phyloP scores from a whole-genome alignment of 2,113 vertebrate species.

The Dermatemys mawii region DNA sequence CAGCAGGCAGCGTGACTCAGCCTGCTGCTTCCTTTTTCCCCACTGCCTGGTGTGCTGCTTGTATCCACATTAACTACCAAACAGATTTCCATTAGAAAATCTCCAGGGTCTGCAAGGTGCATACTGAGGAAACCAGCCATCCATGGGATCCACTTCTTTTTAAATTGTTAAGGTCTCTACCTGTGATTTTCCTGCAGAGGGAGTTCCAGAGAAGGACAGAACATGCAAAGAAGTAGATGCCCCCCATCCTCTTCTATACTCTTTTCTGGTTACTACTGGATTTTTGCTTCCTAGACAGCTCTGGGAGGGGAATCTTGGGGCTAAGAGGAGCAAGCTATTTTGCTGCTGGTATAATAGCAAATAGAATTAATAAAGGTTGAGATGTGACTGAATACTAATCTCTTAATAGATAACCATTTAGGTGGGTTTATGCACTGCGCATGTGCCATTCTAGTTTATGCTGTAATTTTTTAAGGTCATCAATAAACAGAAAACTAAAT shows the following conservation, averaged over 20 bases:
- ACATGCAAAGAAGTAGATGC: background rate
- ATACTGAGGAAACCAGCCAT: background rate
- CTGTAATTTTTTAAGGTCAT: background rate
- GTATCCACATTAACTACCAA: background rate
- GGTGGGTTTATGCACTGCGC: background rate
- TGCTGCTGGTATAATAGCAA: background rate
- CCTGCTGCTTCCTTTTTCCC: too few species aligned
- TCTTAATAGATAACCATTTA: background rate
- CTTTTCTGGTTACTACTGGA: background rate
- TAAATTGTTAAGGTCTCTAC: background rate
- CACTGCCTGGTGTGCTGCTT: background rate
- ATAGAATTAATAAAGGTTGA: background rate
- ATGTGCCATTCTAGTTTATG: background rate
- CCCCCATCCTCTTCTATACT: background rate
- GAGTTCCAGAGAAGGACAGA: background rate
- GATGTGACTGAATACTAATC: background rate
- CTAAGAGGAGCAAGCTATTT: background rate
- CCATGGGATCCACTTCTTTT: background rate
- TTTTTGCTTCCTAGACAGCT: background rate
- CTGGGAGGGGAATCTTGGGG: background rate
- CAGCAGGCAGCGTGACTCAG: background rate
- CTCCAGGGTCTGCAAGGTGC: background rate
- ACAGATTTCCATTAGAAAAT: background rate
- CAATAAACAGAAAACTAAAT: background rate
- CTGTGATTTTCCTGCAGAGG: background rate